These are phyloP conservation scores for Aricia agestis DNA, from an alignment of 1,140 invertebrate genomes.

Conservation along the genomic window DNA sequence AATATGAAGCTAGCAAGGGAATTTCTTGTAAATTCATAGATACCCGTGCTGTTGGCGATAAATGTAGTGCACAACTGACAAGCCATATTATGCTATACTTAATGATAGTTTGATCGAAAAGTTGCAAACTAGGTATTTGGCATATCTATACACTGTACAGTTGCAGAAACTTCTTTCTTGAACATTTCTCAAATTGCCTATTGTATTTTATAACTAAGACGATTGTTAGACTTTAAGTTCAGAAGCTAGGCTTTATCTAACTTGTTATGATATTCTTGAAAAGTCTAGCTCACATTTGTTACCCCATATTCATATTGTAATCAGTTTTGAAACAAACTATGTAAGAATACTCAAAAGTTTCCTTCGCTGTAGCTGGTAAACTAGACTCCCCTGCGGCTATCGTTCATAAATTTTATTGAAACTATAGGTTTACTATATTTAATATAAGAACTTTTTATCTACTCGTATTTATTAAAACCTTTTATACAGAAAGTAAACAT, in stretches of 20 bases:
- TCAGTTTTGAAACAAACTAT: neutral
- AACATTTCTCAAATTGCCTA: neutral
- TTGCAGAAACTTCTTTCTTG: neutral
- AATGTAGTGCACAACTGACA: too few relatives aligned
- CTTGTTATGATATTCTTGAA: neutral
- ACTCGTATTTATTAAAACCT: too few relatives aligned
- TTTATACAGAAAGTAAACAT: too few relatives aligned
- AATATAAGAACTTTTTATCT: too few relatives aligned
- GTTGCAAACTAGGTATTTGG: neutral
- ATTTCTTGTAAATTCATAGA: too few relatives aligned
- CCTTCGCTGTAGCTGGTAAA: neutral
- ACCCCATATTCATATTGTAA: slow-evolving; percentile 9
- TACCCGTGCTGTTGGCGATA: too few relatives aligned
- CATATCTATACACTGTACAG: neutral
- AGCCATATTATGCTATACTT: too few relatives aligned
- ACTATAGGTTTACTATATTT: too few relatives aligned
- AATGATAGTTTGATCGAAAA: too few relatives aligned
- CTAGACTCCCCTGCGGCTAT: neutral
- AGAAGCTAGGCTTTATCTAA: neutral
- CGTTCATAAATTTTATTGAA: neutral
- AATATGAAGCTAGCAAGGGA: too few relatives aligned
- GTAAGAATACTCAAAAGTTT: neutral
- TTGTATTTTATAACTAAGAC: neutral
- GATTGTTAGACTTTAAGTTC: neutral
- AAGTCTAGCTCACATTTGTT: neutral